These are phyloP conservation scores for Etheostoma perlongum DNA, from an alignment of 2,797 vertebrate genomes.

Conservation along the genomic window DNA sequence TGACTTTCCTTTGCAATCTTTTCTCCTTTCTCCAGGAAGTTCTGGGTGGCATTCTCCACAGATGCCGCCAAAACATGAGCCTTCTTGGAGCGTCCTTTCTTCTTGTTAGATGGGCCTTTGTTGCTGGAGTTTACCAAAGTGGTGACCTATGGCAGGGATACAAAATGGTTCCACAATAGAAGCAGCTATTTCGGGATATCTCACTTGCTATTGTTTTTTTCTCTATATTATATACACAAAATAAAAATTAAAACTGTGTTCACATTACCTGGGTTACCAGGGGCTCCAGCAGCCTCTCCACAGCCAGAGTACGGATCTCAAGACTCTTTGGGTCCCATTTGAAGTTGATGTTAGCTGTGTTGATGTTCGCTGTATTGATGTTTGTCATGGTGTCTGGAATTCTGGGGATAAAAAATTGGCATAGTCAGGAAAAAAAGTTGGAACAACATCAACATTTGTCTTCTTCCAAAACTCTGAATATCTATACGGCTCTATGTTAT, in stretches of 20 bases:
- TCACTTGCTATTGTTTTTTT: not conserved
- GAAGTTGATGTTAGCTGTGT: conserved; percentile 95
- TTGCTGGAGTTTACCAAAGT: conserved; percentile 98
- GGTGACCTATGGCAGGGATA: conserved; percentile 88
- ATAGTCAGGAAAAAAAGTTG: not conserved
- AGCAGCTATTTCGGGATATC: not conserved
- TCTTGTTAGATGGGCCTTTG: conserved; percentile 98
- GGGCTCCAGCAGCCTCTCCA: conserved; percentile 95
- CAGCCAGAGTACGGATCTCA: conserved; percentile 96
- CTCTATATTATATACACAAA: not conserved
- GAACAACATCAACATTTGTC: conserved; percentile 7
- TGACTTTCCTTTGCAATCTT: conserved; percentile 99
- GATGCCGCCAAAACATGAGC: conserved; percentile 97
- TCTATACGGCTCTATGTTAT: not conserved
- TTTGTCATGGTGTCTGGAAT: conserved; percentile 87
- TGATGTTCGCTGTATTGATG: conserved; percentile 94
- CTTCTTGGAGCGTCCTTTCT: conserved; percentile 99
- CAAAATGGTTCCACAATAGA: conserved; percentile 21
- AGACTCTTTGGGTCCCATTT: conserved; percentile 99
- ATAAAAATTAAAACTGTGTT: not conserved
- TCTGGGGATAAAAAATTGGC: conserved; percentile 21
- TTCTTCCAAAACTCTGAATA: not conserved
- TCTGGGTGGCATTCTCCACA: conserved; percentile 96
- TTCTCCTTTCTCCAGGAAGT: conserved; percentile 98
- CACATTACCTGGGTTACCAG: conserved; percentile 95